These are phyloP conservation scores for Catharus ustulatus DNA, from an alignment of 2,797 vertebrate species.

Conservation along the genomic window DNA sequence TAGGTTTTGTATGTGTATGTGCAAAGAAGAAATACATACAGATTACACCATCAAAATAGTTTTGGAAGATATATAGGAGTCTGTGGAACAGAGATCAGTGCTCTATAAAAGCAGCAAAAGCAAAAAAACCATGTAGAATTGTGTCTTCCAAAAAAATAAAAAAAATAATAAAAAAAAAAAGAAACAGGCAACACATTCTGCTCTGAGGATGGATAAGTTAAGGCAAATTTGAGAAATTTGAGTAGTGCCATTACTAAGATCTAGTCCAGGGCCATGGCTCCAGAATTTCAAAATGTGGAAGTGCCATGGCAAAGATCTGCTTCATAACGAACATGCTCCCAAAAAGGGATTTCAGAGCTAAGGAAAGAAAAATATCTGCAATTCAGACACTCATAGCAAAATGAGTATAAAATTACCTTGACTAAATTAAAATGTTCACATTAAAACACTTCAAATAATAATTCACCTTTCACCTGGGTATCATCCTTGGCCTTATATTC, in stretches of 20 bases:
- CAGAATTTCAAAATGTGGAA: background rate
- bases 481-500: conserved; percentile 99
- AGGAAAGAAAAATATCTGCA: background rate
- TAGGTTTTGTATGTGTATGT: background rate
- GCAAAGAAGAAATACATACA: background rate
- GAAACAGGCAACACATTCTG: background rate
- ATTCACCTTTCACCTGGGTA: conserved; percentile 97
- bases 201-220: background rate
- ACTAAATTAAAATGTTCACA: background rate
- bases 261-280: fast-evolving
- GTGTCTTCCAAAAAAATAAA: background rate
- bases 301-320: background rate
- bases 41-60: background rate
- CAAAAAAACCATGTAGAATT: background rate
- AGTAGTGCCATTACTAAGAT: background rate
- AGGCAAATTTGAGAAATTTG: background rate
- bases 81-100: background rate
- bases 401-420: background rate
- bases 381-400: background rate
- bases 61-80: background rate
- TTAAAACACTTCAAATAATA: background rate
- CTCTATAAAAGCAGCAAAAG: background rate
- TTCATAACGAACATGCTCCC: background rate
- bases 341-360: background rate
- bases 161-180: background rate